Percentiles rank a stretch among this genome's conserved stretches.
Evolutionary conservation across 2,888 invertebrate species (phyloP).

Genomic region (Heliconius hortense): DNA sequence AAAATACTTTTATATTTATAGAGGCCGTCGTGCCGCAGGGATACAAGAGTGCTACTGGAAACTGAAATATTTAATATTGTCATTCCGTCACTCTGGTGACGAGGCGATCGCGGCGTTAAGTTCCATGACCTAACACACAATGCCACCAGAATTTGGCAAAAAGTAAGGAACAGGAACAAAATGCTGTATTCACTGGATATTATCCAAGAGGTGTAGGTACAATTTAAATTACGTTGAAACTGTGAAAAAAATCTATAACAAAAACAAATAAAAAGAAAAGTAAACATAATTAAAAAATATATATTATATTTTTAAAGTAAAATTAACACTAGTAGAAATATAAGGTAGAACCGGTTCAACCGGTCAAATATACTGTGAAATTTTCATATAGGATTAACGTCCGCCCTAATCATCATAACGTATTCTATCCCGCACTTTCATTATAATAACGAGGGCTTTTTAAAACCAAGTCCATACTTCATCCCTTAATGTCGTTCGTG

Average conservation of each 20-base stretch:
- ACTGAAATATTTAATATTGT: too few species aligned
- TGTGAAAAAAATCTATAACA: background rate
- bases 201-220: background rate
- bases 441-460: conserved; percentile 47
- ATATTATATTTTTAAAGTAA: too few species aligned
- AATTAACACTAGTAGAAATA: conserved; percentile 7
- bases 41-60: too few species aligned
- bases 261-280: background rate
- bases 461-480: conserved; percentile 23
- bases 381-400: conserved; percentile 62
- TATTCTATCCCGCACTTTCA: conserved; percentile 41
- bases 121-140: too few species aligned
- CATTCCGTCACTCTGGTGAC: too few species aligned
- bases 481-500: conserved; percentile 19
- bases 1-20: too few species aligned
- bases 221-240: too few species aligned
- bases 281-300: too few species aligned
- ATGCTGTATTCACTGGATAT: background rate
- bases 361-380: conserved; percentile 61
- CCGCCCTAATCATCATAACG: conserved; percentile 56
- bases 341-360: conserved; percentile 52
- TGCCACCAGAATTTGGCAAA: too few species aligned
- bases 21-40: too few species aligned
- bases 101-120: too few species aligned
- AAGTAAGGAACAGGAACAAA: too few species aligned